Conservation (phyloP, 2,888 invertebrate genomes). For the Luperina testacea region DNA sequence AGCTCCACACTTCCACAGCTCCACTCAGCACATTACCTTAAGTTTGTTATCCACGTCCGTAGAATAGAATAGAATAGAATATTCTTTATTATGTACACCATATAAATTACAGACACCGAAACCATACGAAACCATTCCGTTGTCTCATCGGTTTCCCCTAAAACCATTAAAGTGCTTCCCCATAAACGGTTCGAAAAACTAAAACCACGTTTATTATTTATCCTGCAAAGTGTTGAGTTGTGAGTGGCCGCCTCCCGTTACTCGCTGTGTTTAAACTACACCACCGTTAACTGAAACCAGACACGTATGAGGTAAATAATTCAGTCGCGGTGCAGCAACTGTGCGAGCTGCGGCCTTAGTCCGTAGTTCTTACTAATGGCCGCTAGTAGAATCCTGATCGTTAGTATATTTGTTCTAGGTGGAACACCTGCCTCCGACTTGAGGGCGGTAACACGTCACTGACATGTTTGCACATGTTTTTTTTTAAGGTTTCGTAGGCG, state of each 20-base stretch:
- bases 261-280: constrained; percentile 55
- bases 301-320: constrained; percentile 71
- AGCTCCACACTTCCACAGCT: constrained; percentile 4
- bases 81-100: no score
- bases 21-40: constrained; percentile 58
- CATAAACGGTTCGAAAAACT: constrained; percentile 67
- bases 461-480: neutral
- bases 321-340: constrained; percentile 63
- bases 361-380: constrained; percentile 59
- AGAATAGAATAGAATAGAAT: no score
- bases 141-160: constrained; percentile 66
- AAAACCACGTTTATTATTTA: constrained; percentile 70
- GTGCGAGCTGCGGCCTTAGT: constrained; percentile 35
- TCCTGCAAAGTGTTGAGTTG: constrained; percentile 64
- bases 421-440: constrained; percentile 65
- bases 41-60: constrained; percentile 46
- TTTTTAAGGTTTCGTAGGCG: neutral
- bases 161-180: constrained; percentile 67
- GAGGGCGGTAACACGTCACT: neutral
- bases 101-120: no score
- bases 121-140: constrained; percentile 58
- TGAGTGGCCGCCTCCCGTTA: constrained; percentile 53
- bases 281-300: constrained; percentile 56
- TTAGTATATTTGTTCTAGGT: constrained; percentile 70
- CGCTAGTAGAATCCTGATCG: constrained; percentile 66